phyloP scores from a whole-genome alignment of 2,113 vertebrate species.

The Zosterops japonicus region DNA sequence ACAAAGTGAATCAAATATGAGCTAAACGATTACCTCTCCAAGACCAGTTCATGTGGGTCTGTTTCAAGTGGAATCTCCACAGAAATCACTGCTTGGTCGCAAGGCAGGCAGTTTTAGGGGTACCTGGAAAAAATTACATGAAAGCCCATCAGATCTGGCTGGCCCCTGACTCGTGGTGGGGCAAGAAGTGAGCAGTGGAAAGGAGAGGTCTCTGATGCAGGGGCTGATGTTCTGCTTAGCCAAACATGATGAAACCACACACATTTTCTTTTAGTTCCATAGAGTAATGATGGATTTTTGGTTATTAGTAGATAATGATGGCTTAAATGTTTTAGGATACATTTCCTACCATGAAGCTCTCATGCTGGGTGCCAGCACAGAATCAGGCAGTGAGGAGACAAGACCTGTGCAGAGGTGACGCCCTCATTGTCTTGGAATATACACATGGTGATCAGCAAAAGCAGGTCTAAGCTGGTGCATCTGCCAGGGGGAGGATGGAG shows the following conservation, averaged over 20 bases:
- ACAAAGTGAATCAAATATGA: neutral
- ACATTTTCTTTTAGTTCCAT: neutral
- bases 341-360: neutral
- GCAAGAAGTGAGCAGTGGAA: neutral
- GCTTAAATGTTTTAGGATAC: neutral
- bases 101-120: neutral
- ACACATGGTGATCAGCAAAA: rapidly evolving
- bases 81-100: neutral
- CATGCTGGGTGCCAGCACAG: neutral
- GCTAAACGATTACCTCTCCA: neutral
- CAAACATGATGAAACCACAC: neutral
- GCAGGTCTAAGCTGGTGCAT: neutral
- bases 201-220: neutral
- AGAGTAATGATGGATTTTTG: neutral
- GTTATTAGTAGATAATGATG: neutral
- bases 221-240: neutral
- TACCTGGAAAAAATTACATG: neutral
- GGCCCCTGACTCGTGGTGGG: rapidly evolving
- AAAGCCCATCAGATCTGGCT: neutral
- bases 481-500: neutral
- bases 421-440: rapidly evolving
- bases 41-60: neutral
- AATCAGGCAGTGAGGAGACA: rapidly evolving
- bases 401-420: neutral
- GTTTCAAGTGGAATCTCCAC: neutral